A percentile compares a stretch with the other conserved stretches of the same genome.
Conservation (phyloP, 2,113 vertebrate species). For the Rhombomys opimus region DNA sequence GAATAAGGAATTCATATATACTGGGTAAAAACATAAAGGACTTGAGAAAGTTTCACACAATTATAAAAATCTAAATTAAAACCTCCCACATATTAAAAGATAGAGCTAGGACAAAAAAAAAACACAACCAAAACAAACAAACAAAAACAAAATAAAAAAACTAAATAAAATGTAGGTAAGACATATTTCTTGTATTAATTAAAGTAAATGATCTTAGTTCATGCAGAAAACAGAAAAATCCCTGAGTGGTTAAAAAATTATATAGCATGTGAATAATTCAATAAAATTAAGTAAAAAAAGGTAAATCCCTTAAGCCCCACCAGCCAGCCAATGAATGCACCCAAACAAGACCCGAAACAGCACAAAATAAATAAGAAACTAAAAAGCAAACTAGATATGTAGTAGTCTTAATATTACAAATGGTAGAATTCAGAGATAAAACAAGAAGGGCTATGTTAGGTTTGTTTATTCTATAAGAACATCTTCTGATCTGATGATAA, state of each 20-base stretch:
- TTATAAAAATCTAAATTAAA: not conserved
- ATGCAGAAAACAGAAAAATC: not conserved
- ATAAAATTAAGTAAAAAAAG: not conserved
- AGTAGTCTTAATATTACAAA: not conserved
- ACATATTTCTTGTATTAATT: not conserved
- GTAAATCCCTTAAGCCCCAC: not conserved
- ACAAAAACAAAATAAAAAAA: not conserved
- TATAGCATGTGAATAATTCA: not conserved
- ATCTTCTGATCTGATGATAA: not conserved
- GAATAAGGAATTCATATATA: not conserved
- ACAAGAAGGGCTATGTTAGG: not conserved
- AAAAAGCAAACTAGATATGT: not conserved
- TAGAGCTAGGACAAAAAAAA: not conserved
- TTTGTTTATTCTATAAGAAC: not conserved
- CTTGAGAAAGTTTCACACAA: not conserved
- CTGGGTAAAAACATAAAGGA: not conserved
- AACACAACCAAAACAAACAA: not conserved
- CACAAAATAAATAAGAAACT: not conserved
- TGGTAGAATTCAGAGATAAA: constrained; percentile 4
- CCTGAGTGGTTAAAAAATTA: not conserved
- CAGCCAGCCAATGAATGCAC: not conserved
- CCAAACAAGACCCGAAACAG: not conserved
- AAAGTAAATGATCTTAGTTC: not conserved
- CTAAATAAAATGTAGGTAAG: not conserved
- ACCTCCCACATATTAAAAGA: not conserved